Percentiles rank a stretch among this genome's conserved stretches.
phyloP scores from a whole-genome alignment of 2,113 vertebrate species.

The Gambusia affinis region DNA sequence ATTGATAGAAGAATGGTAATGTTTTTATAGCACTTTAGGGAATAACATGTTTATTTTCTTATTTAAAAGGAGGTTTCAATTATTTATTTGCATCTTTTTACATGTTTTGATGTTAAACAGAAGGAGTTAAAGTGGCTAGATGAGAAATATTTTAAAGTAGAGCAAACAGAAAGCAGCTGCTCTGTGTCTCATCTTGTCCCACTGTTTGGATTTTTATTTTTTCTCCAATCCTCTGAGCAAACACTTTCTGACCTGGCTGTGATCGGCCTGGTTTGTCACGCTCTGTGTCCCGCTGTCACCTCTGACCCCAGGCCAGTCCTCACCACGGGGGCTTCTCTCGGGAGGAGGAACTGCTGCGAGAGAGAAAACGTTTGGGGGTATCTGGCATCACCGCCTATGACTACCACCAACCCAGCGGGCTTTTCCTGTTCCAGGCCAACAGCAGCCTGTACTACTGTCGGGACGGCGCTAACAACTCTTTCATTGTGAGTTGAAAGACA shows the following conservation, averaged over 20 bases:
- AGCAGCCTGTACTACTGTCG: constrained; percentile 94
- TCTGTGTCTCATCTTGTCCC: not conserved
- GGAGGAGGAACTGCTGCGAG: constrained; percentile 92
- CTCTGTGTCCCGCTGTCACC: constrained; percentile 37
- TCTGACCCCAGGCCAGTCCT: constrained; percentile 85
- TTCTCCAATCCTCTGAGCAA: constrained; percentile 5
- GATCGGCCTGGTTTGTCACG: constrained; percentile 7
- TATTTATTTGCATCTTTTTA: too few relatives aligned
- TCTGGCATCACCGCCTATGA: constrained; percentile 96
- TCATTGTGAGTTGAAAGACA: constrained; percentile 85
- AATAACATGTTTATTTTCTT: too few relatives aligned
- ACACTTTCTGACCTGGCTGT: constrained; percentile 23
- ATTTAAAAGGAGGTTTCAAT: too few relatives aligned
- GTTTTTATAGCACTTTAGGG: too few relatives aligned
- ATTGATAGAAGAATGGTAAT: too few relatives aligned
- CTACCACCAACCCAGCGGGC: constrained; percentile 89
- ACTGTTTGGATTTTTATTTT: not conserved
- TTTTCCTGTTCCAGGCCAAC: constrained; percentile 97
- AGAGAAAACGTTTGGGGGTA: constrained; percentile 91
- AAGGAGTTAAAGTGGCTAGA: too few relatives aligned
- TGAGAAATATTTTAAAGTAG: too few relatives aligned
- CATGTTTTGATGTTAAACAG: too few relatives aligned
- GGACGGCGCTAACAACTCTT: constrained; percentile 87
- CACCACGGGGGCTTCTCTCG: constrained; percentile 91
- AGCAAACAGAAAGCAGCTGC: not conserved